Conservation (phyloP, 2,888 invertebrate genomes). For the Sclerodermus sp. region DNA sequence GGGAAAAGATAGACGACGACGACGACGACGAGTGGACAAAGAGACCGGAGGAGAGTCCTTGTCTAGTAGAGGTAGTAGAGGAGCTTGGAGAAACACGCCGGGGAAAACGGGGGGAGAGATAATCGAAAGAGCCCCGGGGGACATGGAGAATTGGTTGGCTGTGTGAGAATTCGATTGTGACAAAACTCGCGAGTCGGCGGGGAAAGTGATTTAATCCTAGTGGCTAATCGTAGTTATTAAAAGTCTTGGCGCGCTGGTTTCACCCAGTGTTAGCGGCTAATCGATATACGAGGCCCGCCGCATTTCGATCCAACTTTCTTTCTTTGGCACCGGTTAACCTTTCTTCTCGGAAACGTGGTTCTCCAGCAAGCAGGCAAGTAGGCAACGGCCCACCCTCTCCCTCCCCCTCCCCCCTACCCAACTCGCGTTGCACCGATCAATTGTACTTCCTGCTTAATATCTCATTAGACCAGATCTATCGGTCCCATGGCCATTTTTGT, state of each 20-base stretch:
- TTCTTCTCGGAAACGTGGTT: not conserved
- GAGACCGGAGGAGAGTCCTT: no score
- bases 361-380: no score
- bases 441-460: not conserved
- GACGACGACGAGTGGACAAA: no score
- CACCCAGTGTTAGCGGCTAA: not conserved
- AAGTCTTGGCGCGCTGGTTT: not conserved
- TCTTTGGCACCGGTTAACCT: not conserved
- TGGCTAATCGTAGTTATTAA: not conserved
- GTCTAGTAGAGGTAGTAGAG: no score
- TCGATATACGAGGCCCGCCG: not conserved
- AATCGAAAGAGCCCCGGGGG: no score
- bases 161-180: no score
- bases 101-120: no score
- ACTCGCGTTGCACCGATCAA: not conserved
- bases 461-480: not conserved
- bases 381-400: no score
- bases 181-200: not conserved
- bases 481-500: no score
- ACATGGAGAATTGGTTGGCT: no score
- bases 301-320: not conserved
- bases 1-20: no score
- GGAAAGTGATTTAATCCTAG: not conserved
- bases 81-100: no score
- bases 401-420: not conserved